A percentile compares a stretch with the other conserved stretches of the same genome.
phyloP scores from a whole-genome alignment of 2,113 vertebrate genomes.

The Hemibagrus wyckioides region DNA sequence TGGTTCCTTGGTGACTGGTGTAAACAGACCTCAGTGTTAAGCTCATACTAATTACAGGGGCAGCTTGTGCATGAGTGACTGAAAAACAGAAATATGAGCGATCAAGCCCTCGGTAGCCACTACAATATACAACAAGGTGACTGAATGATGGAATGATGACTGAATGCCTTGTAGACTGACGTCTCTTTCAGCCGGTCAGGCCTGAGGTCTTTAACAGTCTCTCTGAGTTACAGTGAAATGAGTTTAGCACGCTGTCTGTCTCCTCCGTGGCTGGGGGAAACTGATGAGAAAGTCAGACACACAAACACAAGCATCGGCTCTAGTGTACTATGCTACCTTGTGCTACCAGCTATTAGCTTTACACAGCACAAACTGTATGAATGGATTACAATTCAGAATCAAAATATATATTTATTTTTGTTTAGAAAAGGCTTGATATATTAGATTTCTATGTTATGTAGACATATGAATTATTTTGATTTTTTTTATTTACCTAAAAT shows the following conservation, averaged over 20 bases:
- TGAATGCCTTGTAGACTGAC: background rate
- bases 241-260: constrained; percentile 21
- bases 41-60: background rate
- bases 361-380: background rate
- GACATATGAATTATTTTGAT: background rate
- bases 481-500: background rate
- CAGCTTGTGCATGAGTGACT: background rate
- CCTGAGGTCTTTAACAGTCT: constrained; percentile 9
- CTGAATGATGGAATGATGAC: background rate
- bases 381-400: background rate
- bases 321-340: background rate
- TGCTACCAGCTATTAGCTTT: background rate
- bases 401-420: background rate
- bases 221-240: constrained; percentile 8
- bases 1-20: background rate
- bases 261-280: constrained; percentile 14
- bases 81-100: constrained; percentile 14
- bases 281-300: constrained; percentile 21
- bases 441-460: background rate
- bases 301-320: too few relatives aligned
- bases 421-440: background rate
- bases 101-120: background rate
- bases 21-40: background rate
- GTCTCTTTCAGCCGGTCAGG: constrained; percentile 20
- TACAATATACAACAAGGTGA: background rate